Evolutionary conservation across 2,113 vertebrate species (phyloP), one percentile per base, ranked within the genome.

Genomic region (Bucco capensis): DNA sequence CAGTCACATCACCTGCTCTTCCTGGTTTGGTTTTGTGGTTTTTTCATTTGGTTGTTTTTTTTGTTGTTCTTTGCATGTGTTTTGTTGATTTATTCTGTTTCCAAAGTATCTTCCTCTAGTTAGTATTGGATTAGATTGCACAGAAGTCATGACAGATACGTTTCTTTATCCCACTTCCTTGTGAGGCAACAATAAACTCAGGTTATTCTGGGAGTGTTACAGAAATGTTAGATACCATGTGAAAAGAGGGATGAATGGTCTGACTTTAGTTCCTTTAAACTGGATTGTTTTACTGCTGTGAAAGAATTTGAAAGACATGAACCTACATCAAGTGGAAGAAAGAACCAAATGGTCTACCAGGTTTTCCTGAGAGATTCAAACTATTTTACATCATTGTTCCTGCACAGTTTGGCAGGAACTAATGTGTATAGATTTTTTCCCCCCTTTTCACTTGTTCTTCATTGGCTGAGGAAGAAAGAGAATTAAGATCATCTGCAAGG

Each of bases 241-340:
- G 71, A 67, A 61, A 92, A 91, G 37, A 62, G 47, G 51, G n/a
- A 73, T 88, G 80, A 73, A 9, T 35, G 24, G 40, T 84, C 81
- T 87, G 47, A 40, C 65, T 77, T 58, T 40, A 79, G 62, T 42
- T 87, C 42, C 75, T 91, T 91, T 53, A 31, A 75, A 79, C 49
- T 73, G 53, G 19, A 47, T 87, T 83, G 33, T 75, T 58, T 82
- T 33, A 83, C 15, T 57, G 66, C 66, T 70, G 46, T 84, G 69
- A 86, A 79, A 89, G n/a, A 69, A 62, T 30, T 50, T 93, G 50
- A 77, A 94, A 92, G 79, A 72, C 21, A 70, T 82, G 78, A 92
- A 73, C 71, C 38, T 66, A 71, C 50, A 27, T 46, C 19, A 75
- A 69, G 54, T 82, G 31, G 25, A 83, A 76, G 47, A 80, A 80